Percentiles rank a stretch among this genome's conserved stretches.
Evolutionary conservation across 1,140 invertebrate genomes (phyloP).

Genomic region (Trichonephila clavata): DNA sequence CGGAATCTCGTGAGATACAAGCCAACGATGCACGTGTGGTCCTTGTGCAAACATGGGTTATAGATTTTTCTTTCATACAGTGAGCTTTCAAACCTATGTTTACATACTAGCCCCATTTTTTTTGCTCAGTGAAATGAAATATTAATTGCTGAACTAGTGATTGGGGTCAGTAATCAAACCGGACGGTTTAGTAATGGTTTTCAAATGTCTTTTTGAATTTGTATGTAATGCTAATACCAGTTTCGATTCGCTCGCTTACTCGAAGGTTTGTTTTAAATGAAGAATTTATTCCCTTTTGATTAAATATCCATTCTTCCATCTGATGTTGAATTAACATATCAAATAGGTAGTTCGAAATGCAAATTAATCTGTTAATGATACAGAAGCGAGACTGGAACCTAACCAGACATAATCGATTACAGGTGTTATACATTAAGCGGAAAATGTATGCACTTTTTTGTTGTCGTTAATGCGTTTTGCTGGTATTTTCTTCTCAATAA

Average conservation of each 20-base stretch:
- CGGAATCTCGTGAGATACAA: constrained; percentile 61
- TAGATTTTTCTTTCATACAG: background rate
- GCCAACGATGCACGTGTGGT: constrained; percentile 63
- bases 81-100: background rate
- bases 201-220: background rate
- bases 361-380: too few species aligned
- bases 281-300: too few species aligned
- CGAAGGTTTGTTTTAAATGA: background rate
- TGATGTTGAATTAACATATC: too few species aligned
- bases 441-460: too few species aligned
- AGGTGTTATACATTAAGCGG: too few species aligned
- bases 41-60: constrained; percentile 49
- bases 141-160: background rate
- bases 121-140: background rate
- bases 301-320: too few species aligned
- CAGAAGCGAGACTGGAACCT: too few species aligned
- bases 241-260: background rate
- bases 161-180: background rate
- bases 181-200: background rate
- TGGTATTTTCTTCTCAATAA: too few species aligned
- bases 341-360: too few species aligned
- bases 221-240: background rate
- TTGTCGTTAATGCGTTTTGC: too few species aligned
- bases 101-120: background rate
- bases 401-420: too few species aligned